Conservation (phyloP, 2,888 invertebrate genomes). For the Parnassius smintheus region DNA sequence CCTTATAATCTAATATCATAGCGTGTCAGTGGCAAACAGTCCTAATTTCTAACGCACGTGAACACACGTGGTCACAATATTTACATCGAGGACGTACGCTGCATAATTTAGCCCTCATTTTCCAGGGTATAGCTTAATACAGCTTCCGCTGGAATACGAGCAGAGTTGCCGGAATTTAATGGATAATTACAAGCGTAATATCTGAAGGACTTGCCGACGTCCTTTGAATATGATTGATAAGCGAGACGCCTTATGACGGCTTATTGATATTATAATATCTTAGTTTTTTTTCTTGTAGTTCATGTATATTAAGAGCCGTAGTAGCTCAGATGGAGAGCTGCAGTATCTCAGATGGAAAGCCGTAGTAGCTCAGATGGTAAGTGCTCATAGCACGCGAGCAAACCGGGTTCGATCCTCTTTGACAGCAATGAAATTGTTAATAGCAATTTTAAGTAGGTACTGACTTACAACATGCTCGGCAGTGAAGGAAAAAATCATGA, state of each 20-base stretch:
- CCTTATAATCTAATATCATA: constrained; percentile 7
- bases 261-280: constrained; percentile 1
- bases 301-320: background rate
- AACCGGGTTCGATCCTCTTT: too few relatives aligned
- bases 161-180: constrained; percentile 12
- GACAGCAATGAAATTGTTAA: too few relatives aligned
- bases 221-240: constrained; percentile 21
- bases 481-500: too few relatives aligned
- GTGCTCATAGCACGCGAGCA: too few relatives aligned
- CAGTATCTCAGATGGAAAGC: too few relatives aligned
- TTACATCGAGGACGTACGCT: constrained; percentile 66
- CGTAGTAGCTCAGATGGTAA: too few relatives aligned
- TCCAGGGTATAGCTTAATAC: constrained; percentile 34
- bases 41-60: constrained; percentile 41
- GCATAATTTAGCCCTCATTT: constrained; percentile 65
- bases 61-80: constrained; percentile 74
- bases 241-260: constrained; percentile 11
- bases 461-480: too few relatives aligned
- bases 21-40: constrained; percentile 32
- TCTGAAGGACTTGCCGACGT: constrained; percentile 20
- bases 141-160: constrained; percentile 21
- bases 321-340: too few relatives aligned
- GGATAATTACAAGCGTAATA: constrained; percentile 23
- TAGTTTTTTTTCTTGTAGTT: constrained; percentile 3
- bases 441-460: too few relatives aligned